phyloP scores from a whole-genome alignment of 2,113 vertebrate genomes.

The Gobio gobio region DNA sequence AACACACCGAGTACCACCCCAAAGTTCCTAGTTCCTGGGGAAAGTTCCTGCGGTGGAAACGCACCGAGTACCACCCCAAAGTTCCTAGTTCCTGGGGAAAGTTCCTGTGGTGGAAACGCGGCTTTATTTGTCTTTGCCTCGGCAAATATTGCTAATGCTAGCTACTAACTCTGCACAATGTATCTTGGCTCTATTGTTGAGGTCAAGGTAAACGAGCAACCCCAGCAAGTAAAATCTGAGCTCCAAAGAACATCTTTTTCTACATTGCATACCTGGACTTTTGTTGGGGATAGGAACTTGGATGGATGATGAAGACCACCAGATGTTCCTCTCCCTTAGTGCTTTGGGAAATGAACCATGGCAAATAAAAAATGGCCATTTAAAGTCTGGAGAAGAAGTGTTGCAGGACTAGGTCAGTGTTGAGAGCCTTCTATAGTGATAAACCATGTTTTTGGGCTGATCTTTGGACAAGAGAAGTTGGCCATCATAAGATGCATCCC shows the following conservation, averaged over 20 bases:
- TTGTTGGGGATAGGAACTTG: slow-evolving; percentile 2
- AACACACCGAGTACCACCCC: too few relatives aligned
- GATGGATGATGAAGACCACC: slow-evolving; percentile 14
- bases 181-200: neutral
- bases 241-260: neutral
- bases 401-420: neutral
- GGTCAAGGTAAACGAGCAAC: neutral
- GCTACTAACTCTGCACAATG: neutral
- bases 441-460: neutral
- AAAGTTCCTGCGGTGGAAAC: too few relatives aligned
- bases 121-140: neutral
- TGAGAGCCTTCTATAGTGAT: neutral
- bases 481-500: neutral
- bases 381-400: neutral
- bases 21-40: too few relatives aligned
- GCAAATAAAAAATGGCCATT: neutral
- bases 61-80: too few relatives aligned
- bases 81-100: too few relatives aligned
- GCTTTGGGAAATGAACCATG: neutral
- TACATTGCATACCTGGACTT: neutral
- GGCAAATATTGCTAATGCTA: neutral
- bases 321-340: neutral
- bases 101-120: too few relatives aligned
- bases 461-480: neutral
- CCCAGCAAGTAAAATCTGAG: neutral